Conservation (phyloP, 2,888 invertebrate species). For the Eupithecia dodoneata region DNA sequence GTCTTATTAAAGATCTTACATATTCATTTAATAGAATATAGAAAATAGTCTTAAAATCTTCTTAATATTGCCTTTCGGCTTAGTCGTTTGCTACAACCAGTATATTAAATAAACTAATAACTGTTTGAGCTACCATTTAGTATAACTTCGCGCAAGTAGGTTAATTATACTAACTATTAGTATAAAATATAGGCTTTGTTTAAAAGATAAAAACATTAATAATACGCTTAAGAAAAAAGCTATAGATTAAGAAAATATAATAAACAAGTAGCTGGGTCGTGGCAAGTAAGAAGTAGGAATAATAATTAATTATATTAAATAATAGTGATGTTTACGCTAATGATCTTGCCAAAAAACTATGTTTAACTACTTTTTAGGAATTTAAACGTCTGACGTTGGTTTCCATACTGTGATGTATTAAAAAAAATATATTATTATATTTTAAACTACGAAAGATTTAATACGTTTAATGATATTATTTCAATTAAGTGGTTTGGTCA, state of each 20-base stretch:
- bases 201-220: slow-evolving; percentile 12
- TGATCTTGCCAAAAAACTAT: slow-evolving; percentile 57
- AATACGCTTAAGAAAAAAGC: slow-evolving; percentile 23
- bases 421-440: background rate
- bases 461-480: background rate
- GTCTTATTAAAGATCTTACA: slow-evolving; percentile 31
- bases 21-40: slow-evolving; percentile 35
- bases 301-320: background rate
- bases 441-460: background rate
- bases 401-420: background rate
- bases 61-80: slow-evolving; percentile 9
- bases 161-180: background rate
- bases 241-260: background rate
- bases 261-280: slow-evolving; percentile 1
- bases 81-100: slow-evolving; percentile 13
- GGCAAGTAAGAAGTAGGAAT: slow-evolving; percentile 2
- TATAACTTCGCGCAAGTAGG: slow-evolving; percentile 1
- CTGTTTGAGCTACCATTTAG: background rate
- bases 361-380: slow-evolving; percentile 11
- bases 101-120: slow-evolving; percentile 9
- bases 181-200: slow-evolving; percentile 7
- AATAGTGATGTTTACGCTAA: slow-evolving; percentile 7
- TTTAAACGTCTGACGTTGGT: slow-evolving; percentile 8
- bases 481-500: background rate
- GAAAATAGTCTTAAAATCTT: background rate